Evolutionary conservation across 2,113 vertebrate genomes (phyloP), one percentile per base, ranked within the genome.

Genomic region (Sinocyclocheilus anshuiensis): DNA sequence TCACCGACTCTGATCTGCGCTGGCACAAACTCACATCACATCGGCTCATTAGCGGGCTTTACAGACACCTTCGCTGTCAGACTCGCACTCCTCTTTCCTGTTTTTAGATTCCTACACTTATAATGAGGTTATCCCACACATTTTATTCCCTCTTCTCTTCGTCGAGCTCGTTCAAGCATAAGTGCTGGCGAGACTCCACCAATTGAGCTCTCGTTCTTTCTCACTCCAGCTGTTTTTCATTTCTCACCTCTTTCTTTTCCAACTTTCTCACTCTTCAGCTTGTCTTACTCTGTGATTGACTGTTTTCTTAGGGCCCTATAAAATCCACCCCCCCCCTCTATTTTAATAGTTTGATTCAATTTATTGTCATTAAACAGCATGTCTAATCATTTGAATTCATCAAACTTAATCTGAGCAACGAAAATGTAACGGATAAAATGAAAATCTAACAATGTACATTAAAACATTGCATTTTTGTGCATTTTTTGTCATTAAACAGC

Each of bases 51-150:
- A 87, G 84, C 59, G 8, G 59, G 67, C 83, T 72, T 61, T 84
- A 84, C 77, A 81, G 67, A 87, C 86, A 87, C 86, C 77, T 81
- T 76, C 65, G 18, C 82, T 75, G 82, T 87, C 86, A 84, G 75
- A 59, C 67, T 87, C 67, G n/a, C 82, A 75, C 83, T 84, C 69
- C 12, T 45, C 53, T 84, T 61, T 84, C 81, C 82, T 84, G 76
- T 80, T 87, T 83, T 86, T 81, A 83, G 79, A 87, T 83, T 84
- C 77, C 77, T 72, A 72, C 67, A 84, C 67, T 79, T 78, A 84
- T 84, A 84, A 84, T 84, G 83, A 87, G 86, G 82, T 72, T 72
- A 80, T 33, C 85, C 48, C 55, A n/a, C 48, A 39, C 55, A 29
- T 20, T 88, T 78, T 18, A 65, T 71, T 77, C 29, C 10, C 42